Conservation (phyloP, 2,888 invertebrate species). For the Drosophila subsilvestris region DNA sequence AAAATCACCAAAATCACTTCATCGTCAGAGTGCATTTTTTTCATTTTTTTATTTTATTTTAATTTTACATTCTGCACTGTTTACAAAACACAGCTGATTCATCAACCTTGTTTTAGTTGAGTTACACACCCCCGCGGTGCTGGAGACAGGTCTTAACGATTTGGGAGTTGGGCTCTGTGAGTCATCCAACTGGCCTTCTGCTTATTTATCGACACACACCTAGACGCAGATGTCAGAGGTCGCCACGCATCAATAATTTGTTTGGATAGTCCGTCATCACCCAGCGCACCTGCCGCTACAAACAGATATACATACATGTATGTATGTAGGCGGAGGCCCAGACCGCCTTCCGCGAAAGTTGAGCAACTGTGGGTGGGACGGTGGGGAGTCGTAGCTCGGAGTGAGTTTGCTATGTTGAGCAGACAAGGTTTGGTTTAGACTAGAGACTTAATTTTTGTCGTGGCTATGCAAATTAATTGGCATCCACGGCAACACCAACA, state of each 20-base stretch:
- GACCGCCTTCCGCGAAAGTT: constrained; percentile 18
- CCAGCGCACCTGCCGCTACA: constrained; percentile 19
- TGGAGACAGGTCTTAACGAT: too few species aligned
- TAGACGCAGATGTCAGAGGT: constrained; percentile 39
- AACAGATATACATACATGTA: not conserved
- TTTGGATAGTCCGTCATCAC: constrained; percentile 2
- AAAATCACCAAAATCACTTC: too few species aligned
- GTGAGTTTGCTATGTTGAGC: too few species aligned
- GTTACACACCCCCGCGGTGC: too few species aligned
- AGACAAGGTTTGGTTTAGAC: not conserved
- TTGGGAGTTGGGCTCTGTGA: constrained; percentile 13
- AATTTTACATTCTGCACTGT: too few species aligned
- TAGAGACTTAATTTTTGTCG: constrained; percentile 4
- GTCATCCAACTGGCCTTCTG: constrained; percentile 29
- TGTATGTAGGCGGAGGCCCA: not conserved
- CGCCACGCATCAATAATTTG: constrained; percentile 37
- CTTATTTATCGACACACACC: constrained; percentile 35
- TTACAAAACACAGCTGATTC: too few species aligned
- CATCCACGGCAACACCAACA: constrained; percentile 31
- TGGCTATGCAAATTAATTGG: constrained; percentile 35
- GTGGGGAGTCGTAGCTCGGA: too few species aligned
- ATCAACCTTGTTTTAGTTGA: too few species aligned
- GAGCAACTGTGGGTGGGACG: too few species aligned
- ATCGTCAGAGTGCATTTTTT: too few species aligned
- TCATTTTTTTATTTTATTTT: too few species aligned